phyloP scores from a whole-genome alignment of 2,797 vertebrate genomes.

The Cygnus olor region DNA sequence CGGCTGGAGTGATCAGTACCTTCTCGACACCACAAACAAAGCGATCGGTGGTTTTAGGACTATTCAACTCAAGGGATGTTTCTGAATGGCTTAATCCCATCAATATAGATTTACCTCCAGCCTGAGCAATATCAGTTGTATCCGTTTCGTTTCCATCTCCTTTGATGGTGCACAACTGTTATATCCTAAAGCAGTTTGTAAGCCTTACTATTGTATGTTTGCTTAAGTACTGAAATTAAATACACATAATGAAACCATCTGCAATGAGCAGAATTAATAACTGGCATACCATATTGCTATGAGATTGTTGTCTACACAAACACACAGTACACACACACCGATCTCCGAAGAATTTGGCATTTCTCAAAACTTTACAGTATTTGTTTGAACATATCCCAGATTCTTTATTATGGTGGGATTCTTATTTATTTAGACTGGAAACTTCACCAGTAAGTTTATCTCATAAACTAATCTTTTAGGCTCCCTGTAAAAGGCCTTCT shows the following conservation, averaged over 20 bases:
- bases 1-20: constrained; percentile 65
- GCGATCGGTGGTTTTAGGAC: constrained; percentile 41
- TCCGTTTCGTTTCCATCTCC: constrained; percentile 29
- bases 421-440: constrained; percentile 54
- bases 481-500: background rate
- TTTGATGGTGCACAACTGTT: constrained; percentile 24
- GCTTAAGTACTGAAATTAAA: constrained; percentile 73
- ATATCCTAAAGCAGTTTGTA: constrained; percentile 57
- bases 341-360: constrained; percentile 55
- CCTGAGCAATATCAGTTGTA: constrained; percentile 43
- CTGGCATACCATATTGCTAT: constrained; percentile 72
- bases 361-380: constrained; percentile 54
- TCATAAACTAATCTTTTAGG: constrained; percentile 18
- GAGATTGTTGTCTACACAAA: constrained; percentile 73
- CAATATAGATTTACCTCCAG: constrained; percentile 61
- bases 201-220: constrained; percentile 64
- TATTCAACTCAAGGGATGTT: constrained; percentile 19
- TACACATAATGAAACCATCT: constrained; percentile 71
- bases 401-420: constrained; percentile 54
- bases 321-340: background rate
- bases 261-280: constrained; percentile 73
- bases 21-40: constrained; percentile 46
- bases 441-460: constrained; percentile 30
- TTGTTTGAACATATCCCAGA: constrained; percentile 60
- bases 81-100: constrained; percentile 52